Conservation (phyloP, 37 sponge, comb jelly and placozoan genomes). For the Bolinopsis microptera region DNA sequence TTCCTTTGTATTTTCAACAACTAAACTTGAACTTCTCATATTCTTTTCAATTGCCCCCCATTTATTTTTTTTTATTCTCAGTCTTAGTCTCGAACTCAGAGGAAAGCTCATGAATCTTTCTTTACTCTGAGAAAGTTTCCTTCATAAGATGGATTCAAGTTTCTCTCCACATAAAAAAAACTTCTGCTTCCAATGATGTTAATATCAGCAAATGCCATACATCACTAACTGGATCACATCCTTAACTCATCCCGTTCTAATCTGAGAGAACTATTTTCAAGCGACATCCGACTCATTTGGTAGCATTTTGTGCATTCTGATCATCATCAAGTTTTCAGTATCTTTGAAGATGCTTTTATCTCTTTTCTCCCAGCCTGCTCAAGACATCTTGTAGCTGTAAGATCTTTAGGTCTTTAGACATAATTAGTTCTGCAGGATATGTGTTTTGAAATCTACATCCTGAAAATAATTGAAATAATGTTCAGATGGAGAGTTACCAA, state of each 20-base stretch:
- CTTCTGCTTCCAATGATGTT: conserved; percentile 44
- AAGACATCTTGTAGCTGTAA: not conserved
- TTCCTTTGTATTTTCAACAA: not conserved
- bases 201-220: conserved; percentile 44
- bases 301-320: not conserved
- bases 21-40: not conserved
- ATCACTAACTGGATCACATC: not conserved
- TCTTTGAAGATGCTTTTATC: conserved; percentile 40
- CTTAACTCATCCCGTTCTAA: conserved; percentile 45
- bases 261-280: conserved; percentile 36
- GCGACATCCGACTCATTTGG: not conserved
- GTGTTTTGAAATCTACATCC: not conserved
- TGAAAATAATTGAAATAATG: too few species aligned
- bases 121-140: not conserved
- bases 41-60: too few species aligned
- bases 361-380: conserved; percentile 61
- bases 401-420: conserved; percentile 1
- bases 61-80: conserved; percentile 22
- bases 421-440: not conserved
- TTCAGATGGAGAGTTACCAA: not conserved
- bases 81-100: not conserved
- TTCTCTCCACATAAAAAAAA: conserved; percentile 56
- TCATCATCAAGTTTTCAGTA: not conserved
- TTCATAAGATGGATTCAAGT: not conserved
- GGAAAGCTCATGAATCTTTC: not conserved